A percentile compares a stretch with the other conserved stretches of the same genome.
These are phyloP conservation scores for Epinephelus lanceolatus DNA, from an alignment of 2,113 vertebrate species.

Conservation along the genomic window DNA sequence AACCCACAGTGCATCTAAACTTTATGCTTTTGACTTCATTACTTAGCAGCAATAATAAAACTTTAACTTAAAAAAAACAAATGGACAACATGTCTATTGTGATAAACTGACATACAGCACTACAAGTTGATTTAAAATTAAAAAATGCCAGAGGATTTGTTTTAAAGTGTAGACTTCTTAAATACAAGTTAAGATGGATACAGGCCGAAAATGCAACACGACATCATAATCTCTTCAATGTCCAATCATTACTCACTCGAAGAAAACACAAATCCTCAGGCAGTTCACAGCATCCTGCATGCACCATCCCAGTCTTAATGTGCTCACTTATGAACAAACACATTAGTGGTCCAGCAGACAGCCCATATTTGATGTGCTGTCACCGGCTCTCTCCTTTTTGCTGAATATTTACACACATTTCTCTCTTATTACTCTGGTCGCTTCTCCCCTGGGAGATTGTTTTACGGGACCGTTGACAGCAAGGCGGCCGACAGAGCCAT, in stretches of 20 bases:
- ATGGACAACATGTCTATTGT: too few species aligned
- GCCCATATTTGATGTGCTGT: conserved; percentile 79
- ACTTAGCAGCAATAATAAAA: background rate
- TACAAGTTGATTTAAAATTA: background rate
- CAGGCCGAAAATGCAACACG: background rate
- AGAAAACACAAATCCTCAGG: conserved; percentile 69
- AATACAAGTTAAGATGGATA: conserved; percentile 40
- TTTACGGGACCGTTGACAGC: conserved; percentile 54
- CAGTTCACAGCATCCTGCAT: conserved; percentile 50
- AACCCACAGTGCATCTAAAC: too few species aligned
- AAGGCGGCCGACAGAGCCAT: conserved; percentile 71
- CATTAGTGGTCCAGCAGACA: conserved; percentile 78
- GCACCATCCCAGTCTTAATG: conserved; percentile 66
- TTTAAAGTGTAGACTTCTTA: conserved; percentile 3
- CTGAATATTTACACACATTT: conserved; percentile 70
- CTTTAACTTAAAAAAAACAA: background rate
- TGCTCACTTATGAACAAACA: conserved; percentile 81
- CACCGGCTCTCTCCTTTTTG: conserved; percentile 38
- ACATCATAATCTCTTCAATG: conserved; percentile 44
- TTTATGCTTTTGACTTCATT: background rate
- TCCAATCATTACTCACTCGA: conserved; percentile 59
- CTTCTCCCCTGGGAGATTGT: conserved; percentile 60
- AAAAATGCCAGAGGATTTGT: background rate
- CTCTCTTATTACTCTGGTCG: conserved; percentile 57
- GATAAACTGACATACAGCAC: background rate